Conservation (phyloP, 2,888 invertebrate species). For the Molorchus minor region DNA sequence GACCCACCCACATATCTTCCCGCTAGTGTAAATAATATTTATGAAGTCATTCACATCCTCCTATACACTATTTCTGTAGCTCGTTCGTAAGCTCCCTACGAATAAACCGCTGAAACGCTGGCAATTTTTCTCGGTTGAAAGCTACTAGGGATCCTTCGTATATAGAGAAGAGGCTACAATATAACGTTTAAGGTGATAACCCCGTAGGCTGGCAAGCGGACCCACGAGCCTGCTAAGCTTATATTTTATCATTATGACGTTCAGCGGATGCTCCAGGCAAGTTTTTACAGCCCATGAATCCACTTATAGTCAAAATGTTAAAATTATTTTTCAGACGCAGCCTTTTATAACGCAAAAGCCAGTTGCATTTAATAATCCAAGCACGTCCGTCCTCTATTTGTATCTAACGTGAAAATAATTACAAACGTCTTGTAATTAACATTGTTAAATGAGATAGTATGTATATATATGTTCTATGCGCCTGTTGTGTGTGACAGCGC, state of each 20-base stretch:
- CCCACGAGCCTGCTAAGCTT: constrained; percentile 38
- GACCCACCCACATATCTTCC: no score
- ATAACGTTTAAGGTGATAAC: constrained; percentile 23
- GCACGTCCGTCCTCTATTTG: not conserved
- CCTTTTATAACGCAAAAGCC: constrained; percentile 32
- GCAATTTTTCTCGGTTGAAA: constrained; percentile 21
- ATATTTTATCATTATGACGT: constrained; percentile 48
- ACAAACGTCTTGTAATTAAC: constrained; percentile 91
- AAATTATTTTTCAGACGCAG: constrained; percentile 37
- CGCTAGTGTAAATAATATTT: constrained; percentile 20
- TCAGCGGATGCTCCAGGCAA: constrained; percentile 41
- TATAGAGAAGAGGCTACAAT: constrained; percentile 13
- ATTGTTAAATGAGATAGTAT: constrained; percentile 91
- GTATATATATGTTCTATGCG: no score
- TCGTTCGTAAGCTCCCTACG: constrained; percentile 9
- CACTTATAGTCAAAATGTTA: constrained; percentile 35
- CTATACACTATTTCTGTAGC: constrained; percentile 6
- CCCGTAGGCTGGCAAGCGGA: constrained; percentile 26
- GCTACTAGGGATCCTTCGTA: constrained; percentile 9
- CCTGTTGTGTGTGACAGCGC: no score
- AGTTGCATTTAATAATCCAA: constrained; percentile 1
- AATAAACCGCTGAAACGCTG: constrained; percentile 4
- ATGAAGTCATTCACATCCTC: constrained; percentile 20
- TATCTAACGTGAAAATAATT: constrained; percentile 3
- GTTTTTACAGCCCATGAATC: constrained; percentile 35